Base-by-base conservation (phyloP, 2,797 vertebrate genomes). In the Pempheris klunzingeri region DNA sequence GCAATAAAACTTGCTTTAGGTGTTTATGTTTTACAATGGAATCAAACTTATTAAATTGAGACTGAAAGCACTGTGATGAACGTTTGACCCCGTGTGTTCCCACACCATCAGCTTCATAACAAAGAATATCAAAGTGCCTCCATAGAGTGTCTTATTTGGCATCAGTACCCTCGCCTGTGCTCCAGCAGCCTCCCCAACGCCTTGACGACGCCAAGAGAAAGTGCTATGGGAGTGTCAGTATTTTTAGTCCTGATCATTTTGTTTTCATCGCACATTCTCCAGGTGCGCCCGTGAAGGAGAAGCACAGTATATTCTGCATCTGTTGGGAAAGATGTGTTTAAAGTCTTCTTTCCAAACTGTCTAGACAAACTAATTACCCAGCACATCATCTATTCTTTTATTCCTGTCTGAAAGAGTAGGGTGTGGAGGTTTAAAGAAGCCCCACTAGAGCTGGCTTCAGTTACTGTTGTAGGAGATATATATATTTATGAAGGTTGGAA, bases 281-380 rank as follows among this genome's bases (percentile, higher is more conserved):
- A 88, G 83, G 69, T 87, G 71, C 28, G 13, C n/a, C 75, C n/a
- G 26, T 77, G 80, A 84, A 75, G 74, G 53, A 68, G 66, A 81
- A 70, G 41, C 80, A 58, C 70, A 28, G 36, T 66, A 41, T 79
- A 69, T 71, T 80, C 53, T 43, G 72, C 59, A 78, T 90, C 74
- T 87, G 74, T 87, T 77, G 81, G 83, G 83, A 86, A 84, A 83
- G 84, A 84, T 81, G 84, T 84, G 74, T 86, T 91, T 92, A 86
- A 87, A 77, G 78, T 71, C 90, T 90, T 90, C 88, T 91, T 87
- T 90, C 85, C 83, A 90, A 90, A 91, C 82, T 71, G 92, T 95
- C 94, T 94, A 94, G 93, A 95, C 92, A 80, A 88, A 86, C 82
- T 94, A 90, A 94, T 95, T 93, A 94, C 87, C 86, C 62, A 75